These are phyloP conservation scores for Cheilosia pagana DNA, from an alignment of 2,888 invertebrate genomes.

Conservation along the genomic window DNA sequence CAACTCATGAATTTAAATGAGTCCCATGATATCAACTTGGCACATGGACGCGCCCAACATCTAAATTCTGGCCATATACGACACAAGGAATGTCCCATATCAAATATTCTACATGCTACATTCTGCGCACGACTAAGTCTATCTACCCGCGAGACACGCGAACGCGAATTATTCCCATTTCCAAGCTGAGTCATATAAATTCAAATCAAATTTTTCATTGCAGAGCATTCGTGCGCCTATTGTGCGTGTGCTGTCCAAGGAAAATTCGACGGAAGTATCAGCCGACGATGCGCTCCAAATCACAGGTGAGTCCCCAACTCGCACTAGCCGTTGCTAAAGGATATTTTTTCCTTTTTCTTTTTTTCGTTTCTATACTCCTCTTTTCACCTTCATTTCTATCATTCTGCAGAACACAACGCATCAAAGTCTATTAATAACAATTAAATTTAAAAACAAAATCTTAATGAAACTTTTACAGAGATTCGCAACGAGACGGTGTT, in stretches of 20 bases:
- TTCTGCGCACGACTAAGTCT: constrained; percentile 23
- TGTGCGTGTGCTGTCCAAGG: constrained; percentile 95
- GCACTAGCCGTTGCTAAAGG: not conserved
- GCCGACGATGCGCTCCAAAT: constrained; percentile 93
- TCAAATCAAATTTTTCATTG: constrained; percentile 82
- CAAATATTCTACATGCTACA: not conserved
- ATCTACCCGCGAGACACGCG: not conserved
- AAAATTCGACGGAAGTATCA: constrained; percentile 92
- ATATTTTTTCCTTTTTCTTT: too few species aligned
- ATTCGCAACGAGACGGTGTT: constrained; percentile 91
- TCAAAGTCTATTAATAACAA: constrained; percentile 63
- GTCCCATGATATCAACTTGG: not conserved
- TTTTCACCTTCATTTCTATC: constrained; percentile 8
- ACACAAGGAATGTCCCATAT: constrained; percentile 12
- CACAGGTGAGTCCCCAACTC: constrained; percentile 87
- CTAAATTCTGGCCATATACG: constrained; percentile 3
- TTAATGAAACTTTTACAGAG: constrained; percentile 86
- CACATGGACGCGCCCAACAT: not conserved
- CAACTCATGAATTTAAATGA: constrained; percentile 39
- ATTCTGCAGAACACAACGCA: constrained; percentile 46
- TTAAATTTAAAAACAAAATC: constrained; percentile 55
- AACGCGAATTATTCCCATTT: not conserved
- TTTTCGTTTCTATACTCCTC: not conserved
- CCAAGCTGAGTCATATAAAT: not conserved
- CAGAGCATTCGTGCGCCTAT: constrained; percentile 96